phyloP scores from a whole-genome alignment of 2,888 invertebrate genomes.

The Athrips mouffetella region DNA sequence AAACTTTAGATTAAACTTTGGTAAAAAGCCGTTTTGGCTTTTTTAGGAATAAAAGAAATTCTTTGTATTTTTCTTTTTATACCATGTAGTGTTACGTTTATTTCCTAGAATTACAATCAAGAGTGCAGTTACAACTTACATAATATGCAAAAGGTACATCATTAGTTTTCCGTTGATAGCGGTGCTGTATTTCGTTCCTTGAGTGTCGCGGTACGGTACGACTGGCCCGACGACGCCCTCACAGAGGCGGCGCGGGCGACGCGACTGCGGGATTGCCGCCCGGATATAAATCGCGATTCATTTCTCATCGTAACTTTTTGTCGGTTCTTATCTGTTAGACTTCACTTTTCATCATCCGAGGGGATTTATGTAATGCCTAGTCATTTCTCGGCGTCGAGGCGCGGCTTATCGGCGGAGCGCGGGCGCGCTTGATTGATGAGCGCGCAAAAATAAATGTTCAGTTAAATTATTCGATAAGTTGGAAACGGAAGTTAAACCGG shows the following conservation, averaged over 20 bases:
- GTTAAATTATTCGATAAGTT: constrained; percentile 81
- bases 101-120: neutral
- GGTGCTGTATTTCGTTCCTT: too few species aligned
- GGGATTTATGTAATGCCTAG: constrained; percentile 80
- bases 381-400: constrained; percentile 80
- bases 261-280: constrained; percentile 43
- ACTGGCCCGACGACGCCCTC: neutral
- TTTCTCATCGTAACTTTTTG: constrained; percentile 80
- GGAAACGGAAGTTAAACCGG: constrained; percentile 79
- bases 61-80: constrained; percentile 1
- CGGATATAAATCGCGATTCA: constrained; percentile 79
- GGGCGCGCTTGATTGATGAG: constrained; percentile 78
- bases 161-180: neutral
- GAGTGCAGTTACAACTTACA: neutral
- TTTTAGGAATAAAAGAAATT: constrained; percentile 26
- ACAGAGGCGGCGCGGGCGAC: constrained; percentile 20
- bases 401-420: constrained; percentile 74
- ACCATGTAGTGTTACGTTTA: neutral
- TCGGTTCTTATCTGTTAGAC: constrained; percentile 80
- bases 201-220: neutral
- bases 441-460: constrained; percentile 80
- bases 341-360: constrained; percentile 80
- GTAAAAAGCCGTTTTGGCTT: constrained; percentile 37
- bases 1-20: constrained; percentile 73
- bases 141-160: neutral